These are phyloP conservation scores for Craterocephalus amniculus DNA, from an alignment of 2,797 vertebrate genomes.

Conservation along the genomic window DNA sequence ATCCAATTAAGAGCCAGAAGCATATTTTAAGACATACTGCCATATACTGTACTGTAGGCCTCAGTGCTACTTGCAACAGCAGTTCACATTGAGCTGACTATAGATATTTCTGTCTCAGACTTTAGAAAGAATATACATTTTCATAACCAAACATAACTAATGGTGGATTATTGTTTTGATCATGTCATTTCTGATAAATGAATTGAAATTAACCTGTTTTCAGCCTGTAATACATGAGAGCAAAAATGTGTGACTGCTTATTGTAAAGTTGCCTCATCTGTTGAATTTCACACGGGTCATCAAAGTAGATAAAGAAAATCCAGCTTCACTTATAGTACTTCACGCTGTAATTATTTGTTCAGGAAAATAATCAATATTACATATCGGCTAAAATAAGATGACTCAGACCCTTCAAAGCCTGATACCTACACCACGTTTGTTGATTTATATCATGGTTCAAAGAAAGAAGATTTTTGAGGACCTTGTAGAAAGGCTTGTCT, in stretches of 20 bases:
- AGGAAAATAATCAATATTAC: too few species aligned
- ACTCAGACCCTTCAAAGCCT: too few species aligned
- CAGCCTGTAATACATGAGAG: background rate
- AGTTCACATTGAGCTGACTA: slow-evolving; percentile 26
- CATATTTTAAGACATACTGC: slow-evolving; percentile 58
- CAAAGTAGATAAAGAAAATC: too few species aligned
- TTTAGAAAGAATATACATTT: background rate
- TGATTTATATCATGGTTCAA: too few species aligned
- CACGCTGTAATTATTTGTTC: too few species aligned
- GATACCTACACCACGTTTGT: too few species aligned
- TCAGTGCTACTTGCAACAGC: slow-evolving; percentile 23
- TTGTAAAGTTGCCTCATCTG: background rate
- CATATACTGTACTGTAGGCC: slow-evolving; percentile 42
- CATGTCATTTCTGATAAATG: background rate
- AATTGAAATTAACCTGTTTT: background rate
- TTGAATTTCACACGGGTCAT: background rate
- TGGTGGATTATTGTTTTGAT: background rate
- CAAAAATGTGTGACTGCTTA: background rate
- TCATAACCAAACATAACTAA: background rate
- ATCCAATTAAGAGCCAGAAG: slow-evolving; percentile 70
- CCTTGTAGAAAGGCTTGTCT: background rate
- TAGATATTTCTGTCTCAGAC: slow-evolving; percentile 40
- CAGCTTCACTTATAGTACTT: too few species aligned
- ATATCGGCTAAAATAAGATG: too few species aligned
- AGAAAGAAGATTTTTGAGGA: background rate